Evolutionary conservation across 2,113 vertebrate species (phyloP).

Genomic region (Melozone crissalis): DNA sequence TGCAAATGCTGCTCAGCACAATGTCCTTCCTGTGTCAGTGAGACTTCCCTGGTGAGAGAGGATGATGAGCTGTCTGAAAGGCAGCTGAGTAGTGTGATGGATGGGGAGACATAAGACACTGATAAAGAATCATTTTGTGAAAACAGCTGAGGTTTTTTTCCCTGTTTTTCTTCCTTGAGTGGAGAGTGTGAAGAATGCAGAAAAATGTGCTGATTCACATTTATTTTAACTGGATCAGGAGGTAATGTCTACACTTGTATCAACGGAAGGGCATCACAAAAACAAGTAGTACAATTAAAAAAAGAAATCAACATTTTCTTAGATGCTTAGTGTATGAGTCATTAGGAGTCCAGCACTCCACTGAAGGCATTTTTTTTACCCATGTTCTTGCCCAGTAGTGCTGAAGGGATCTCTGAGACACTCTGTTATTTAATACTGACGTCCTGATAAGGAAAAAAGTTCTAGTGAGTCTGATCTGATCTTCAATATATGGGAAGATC

Average conservation of each 20-base stretch:
- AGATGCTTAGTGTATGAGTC: background rate
- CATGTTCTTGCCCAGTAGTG: background rate
- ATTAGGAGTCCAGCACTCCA: background rate
- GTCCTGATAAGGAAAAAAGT: background rate
- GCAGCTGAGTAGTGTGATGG: rapidly evolving
- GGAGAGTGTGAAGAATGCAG: background rate
- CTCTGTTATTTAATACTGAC: background rate
- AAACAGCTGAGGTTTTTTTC: background rate
- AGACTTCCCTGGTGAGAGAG: rapidly evolving
- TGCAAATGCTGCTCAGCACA: rapidly evolving
- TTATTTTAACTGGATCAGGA: background rate
- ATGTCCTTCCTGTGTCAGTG: rapidly evolving
- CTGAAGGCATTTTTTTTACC: background rate
- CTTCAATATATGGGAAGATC: background rate
- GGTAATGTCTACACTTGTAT: background rate
- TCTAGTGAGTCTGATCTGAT: background rate
- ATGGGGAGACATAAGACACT: background rate
- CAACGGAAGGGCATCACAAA: background rate
- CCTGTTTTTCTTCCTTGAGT: background rate
- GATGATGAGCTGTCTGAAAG: background rate
- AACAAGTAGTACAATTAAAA: background rate
- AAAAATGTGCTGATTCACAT: background rate
- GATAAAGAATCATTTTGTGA: background rate
- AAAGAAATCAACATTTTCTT: background rate
- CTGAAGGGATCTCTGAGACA: background rate